Base-by-base conservation (phyloP, 2,113 vertebrate species). In the Malurus melanocephalus region DNA sequence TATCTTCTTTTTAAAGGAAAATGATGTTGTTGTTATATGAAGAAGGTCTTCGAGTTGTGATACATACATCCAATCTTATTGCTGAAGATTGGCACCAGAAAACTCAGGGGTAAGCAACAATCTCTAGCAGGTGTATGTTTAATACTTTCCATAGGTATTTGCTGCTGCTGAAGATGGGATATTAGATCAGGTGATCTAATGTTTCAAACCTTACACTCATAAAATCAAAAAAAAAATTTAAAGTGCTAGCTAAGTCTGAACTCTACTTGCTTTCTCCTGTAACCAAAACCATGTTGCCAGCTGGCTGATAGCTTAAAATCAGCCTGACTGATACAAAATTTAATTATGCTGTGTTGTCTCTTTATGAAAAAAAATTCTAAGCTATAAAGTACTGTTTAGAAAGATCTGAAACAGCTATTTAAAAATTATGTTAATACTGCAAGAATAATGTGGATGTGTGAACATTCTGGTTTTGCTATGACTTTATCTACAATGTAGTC, bases 21-120 rank as follows among this genome's bases (percentile, higher is more conserved):
- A 99, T 99, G 99, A 99, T 99, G 99, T 82, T 99, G 38, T 92
- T 99, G 77, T 98, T 98, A 45, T 99, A 99, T 4, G 98, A 99
- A 85, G 99, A 99, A 97, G 99, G 99, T 62, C 98, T 99, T 92
- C 97, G 99, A 73, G 98, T 99, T 26, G 97, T 99, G 85, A 98
- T 99, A 77, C 97, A 98, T 89, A 99, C 99, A 14, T 98, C 99
- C 66, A 99, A 99, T 96, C 98, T 99, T 85, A 99, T 99, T 95
- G 98, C 93, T 75, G 98, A 96, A 2, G 99, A 99, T 93, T 99
- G 99, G 99, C 98, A 99, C 93, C 99, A 99, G 97, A 99, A 99
- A 94, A 99, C 99, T 52, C 99, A 99, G 86, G 99, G 99, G 99
- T 99, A 90, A 87, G 98, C 80, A 64, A 27, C 9, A 19, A 23